These are phyloP conservation scores for Listronotus bonariensis DNA, from an alignment of 1,140 invertebrate genomes.

Conservation along the genomic window DNA sequence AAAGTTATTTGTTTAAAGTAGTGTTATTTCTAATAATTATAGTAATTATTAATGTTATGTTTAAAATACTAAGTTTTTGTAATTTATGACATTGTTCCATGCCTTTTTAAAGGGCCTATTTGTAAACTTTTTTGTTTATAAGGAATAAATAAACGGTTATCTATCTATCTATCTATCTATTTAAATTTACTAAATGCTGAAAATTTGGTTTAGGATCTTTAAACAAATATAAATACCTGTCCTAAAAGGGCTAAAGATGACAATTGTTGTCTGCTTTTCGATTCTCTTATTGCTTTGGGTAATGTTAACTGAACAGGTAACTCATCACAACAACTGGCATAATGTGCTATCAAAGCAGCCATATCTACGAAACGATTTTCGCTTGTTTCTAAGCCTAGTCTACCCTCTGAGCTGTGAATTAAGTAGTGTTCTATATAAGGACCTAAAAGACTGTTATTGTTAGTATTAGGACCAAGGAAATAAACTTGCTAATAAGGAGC, in stretches of 20 bases:
- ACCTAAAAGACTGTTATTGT: slow-evolving; percentile 61
- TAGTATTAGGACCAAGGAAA: too few species aligned
- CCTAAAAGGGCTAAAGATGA: slow-evolving; percentile 88
- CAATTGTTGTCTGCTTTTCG: slow-evolving; percentile 86
- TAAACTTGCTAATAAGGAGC: too few species aligned
- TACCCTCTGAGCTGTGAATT: slow-evolving; percentile 80
- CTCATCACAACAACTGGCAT: slow-evolving; percentile 92
- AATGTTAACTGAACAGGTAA: slow-evolving; percentile 87
- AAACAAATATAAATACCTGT: slow-evolving; percentile 58
- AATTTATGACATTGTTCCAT: too few species aligned
- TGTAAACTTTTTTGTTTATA: too few species aligned
- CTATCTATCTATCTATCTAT: too few species aligned
- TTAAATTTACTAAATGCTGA: too few species aligned
- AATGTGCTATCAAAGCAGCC: slow-evolving; percentile 89
- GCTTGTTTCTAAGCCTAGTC: slow-evolving; percentile 88
- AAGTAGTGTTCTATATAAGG: slow-evolving; percentile 95
- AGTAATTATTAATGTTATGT: too few species aligned
- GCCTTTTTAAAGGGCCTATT: too few species aligned
- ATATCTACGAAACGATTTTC: slow-evolving; percentile 91
- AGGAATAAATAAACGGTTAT: too few species aligned
- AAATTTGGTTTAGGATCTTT: neutral
- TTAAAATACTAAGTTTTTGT: too few species aligned
- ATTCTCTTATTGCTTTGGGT: slow-evolving; percentile 80
- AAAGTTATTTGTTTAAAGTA: too few species aligned
- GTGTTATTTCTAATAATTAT: too few species aligned